Percentiles rank a stretch among this genome's conserved stretches.
phyloP scores from a whole-genome alignment of 2,888 invertebrate genomes.

The Entomobrya multifasciata region DNA sequence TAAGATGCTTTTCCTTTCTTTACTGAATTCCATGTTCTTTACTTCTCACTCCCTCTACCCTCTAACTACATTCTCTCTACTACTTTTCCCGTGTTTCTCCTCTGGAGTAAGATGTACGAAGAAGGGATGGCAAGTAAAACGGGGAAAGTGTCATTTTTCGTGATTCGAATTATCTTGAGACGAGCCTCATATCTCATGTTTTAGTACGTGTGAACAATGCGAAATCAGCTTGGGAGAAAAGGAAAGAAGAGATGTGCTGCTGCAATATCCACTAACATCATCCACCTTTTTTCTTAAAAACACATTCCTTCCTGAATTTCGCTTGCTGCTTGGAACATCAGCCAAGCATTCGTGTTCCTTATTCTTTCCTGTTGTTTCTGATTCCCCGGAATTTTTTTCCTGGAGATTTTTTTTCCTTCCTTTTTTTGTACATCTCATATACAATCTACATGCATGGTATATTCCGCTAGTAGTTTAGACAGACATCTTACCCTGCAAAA shows the following conservation, averaged over 20 bases:
- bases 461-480: too few species aligned
- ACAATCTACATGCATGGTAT: too few species aligned
- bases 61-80: too few species aligned
- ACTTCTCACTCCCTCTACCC: too few species aligned
- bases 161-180: constrained; percentile 80
- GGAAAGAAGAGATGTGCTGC: constrained; percentile 15
- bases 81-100: constrained; percentile 27
- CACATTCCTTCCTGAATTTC: constrained; percentile 27
- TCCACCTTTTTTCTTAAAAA: constrained; percentile 35
- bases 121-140: too few species aligned
- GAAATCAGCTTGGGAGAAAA: constrained; percentile 69
- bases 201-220: constrained; percentile 80
- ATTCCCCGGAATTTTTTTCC: constrained; percentile 50
- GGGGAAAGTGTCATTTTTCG: constrained; percentile 79
- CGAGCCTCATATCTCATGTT: constrained; percentile 80
- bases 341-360: constrained; percentile 55
- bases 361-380: constrained; percentile 51
- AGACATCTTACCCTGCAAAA: too few species aligned
- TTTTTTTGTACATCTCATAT: too few species aligned
- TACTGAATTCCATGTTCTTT: background rate
- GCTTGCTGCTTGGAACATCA: constrained; percentile 23
- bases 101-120: constrained; percentile 59
- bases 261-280: constrained; percentile 29
- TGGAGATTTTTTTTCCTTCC: too few species aligned
- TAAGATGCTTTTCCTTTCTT: background rate